Evolutionary conservation across 1,140 invertebrate genomes (phyloP).

Genomic region (Solenopsis invicta): DNA sequence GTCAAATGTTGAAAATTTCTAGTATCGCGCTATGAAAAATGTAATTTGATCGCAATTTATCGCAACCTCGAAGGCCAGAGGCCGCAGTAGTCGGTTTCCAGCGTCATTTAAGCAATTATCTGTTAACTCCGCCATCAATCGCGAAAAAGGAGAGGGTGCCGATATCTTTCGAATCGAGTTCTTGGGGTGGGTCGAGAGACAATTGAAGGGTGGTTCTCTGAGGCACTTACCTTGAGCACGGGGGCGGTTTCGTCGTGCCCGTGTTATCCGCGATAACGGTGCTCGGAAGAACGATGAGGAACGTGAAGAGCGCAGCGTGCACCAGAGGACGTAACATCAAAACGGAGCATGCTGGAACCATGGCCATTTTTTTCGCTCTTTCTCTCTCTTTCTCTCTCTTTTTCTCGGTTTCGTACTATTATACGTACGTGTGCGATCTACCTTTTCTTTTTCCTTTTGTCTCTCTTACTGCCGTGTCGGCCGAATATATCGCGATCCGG

Average conservation of each 20-base stretch:
- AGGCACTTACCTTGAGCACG: slow-evolving; percentile 83
- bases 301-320: slow-evolving; percentile 68
- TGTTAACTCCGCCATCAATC: background rate
- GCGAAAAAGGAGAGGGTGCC: slow-evolving; percentile 9
- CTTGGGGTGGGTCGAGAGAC: background rate
- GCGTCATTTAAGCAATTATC: background rate
- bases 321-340: slow-evolving; percentile 73
- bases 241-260: slow-evolving; percentile 75
- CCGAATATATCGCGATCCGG: background rate
- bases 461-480: background rate
- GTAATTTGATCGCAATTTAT: slow-evolving; percentile 4
- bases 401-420: slow-evolving; percentile 47
- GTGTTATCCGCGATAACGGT: slow-evolving; percentile 62
- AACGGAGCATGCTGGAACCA: slow-evolving; percentile 63
- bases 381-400: slow-evolving; percentile 4
- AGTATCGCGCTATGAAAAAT: background rate
- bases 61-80: background rate
- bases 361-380: slow-evolving; percentile 75
- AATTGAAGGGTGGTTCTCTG: slow-evolving; percentile 18
- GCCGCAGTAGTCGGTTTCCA: background rate
- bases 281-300: slow-evolving; percentile 70
- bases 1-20: slow-evolving; percentile 8
- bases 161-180: background rate
- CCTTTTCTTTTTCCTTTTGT: background rate
- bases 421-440: slow-evolving; percentile 6